Conservation (phyloP, 2,797 vertebrate genomes). For the Mionectes olivaceus region DNA sequence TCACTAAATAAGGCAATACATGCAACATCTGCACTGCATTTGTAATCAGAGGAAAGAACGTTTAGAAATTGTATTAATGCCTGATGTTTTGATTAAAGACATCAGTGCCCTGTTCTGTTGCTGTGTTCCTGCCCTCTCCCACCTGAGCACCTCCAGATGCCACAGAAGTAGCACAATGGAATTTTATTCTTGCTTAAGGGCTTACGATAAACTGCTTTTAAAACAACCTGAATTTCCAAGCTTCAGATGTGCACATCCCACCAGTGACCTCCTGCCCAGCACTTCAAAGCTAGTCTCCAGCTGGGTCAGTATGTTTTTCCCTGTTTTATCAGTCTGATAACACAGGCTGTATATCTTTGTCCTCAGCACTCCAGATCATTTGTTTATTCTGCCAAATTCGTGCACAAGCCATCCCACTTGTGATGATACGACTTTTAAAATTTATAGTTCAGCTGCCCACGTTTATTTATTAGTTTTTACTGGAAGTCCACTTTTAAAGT, state of each 20-base stretch:
- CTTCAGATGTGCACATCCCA: not conserved
- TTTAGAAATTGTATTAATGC: not conserved
- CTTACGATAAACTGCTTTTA: not conserved
- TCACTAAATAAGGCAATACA: accelerated
- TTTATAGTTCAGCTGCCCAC: not conserved
- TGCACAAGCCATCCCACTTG: not conserved
- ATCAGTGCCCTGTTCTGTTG: not conserved
- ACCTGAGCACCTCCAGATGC: not conserved
- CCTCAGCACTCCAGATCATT: not conserved
- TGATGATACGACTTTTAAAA: not conserved
- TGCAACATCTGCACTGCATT: not conserved
- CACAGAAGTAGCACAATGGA: not conserved
- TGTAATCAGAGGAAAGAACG: not conserved
- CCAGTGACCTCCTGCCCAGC: not conserved
- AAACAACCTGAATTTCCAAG: not conserved
- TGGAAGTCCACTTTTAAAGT: not conserved
- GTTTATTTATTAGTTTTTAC: not conserved
- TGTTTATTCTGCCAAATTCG: not conserved
- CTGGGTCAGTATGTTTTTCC: not conserved
- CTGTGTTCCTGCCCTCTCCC: not conserved
- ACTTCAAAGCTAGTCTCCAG: not conserved
- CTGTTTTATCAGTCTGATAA: not conserved
- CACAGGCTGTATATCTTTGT: accelerated
- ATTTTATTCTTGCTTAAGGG: not conserved
- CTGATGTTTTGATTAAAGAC: not conserved